Evolutionary conservation across 2,113 vertebrate genomes (phyloP), one percentile per base, ranked within the genome.

Genomic region (Scomber scombrus): DNA sequence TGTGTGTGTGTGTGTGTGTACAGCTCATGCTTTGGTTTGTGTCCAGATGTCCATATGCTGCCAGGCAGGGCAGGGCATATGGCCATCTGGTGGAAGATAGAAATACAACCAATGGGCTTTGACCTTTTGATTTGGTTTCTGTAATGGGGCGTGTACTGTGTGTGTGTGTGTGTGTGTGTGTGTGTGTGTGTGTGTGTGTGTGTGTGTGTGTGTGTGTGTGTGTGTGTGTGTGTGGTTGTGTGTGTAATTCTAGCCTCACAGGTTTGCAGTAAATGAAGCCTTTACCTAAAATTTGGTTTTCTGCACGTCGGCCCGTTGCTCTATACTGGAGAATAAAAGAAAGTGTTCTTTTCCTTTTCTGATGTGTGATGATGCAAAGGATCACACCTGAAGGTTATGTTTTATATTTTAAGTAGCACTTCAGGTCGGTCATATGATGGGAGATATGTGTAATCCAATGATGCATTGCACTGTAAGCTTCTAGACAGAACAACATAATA

Each of bases 41-140:
- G 84, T 91, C 91, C 89, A 92, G 85, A 87, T 75, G 89, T 78
- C 89, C 93, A 93, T 93, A 89, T 92, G 91, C 51, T 85, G 64
- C 78, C 78, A 66, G 74, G 88, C 89, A 81, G 87, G 82, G 72
- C 82, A 84, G 83, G 87, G 81, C 86, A 84, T 79, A 80, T 78
- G 78, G 81, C 89, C 89, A 92, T 92, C 91, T 92, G 91, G 77
- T 89, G 55, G 81, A 52, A 61, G 58, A 80, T 15, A 66, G 83
- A 91, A 86, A 87, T 71, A 70, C 80, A 86, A 88, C 80, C 78
- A 85, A 71, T 77, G 55, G 54, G 71, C 86, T 80, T 78, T 89
- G 84, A 93, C 92, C 88, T 82, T 89, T 86, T 80, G 66, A 51
- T 85, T 85, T 70, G 56, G 61, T 80, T 85, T 49, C 60, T 78